Evolutionary conservation across 2,888 invertebrate species (phyloP).

Genomic region (Psylliodes chrysocephalus): DNA sequence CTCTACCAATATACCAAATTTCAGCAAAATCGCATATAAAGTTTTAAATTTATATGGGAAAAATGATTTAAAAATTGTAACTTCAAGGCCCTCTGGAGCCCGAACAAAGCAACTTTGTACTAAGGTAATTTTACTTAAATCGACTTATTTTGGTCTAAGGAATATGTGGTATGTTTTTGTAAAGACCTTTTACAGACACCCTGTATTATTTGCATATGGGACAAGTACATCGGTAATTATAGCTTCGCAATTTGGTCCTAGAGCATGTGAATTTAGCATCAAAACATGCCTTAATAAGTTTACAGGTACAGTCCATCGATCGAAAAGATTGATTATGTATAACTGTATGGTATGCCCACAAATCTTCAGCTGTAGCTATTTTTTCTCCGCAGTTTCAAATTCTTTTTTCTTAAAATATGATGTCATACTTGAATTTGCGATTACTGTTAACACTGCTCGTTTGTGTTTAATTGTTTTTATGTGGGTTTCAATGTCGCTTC

Average conservation of each 20-base stretch:
- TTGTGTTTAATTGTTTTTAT: conserved; percentile 1
- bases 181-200: too few relatives aligned
- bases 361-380: conserved; percentile 14
- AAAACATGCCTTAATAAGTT: conserved; percentile 14
- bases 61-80: too few relatives aligned
- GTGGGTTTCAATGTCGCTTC: not conserved
- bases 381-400: not conserved
- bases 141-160: too few relatives aligned
- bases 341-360: conserved; percentile 13
- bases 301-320: conserved; percentile 18
- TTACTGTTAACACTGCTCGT: not conserved
- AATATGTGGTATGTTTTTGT: too few relatives aligned
- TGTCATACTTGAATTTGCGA: not conserved
- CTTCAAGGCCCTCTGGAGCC: too few relatives aligned
- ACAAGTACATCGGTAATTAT: conserved; percentile 3
- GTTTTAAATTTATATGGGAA: too few relatives aligned
- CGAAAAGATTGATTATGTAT: conserved; percentile 20
- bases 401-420: too few relatives aligned
- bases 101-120: too few relatives aligned
- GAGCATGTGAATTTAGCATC: conserved; percentile 3
- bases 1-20: too few relatives aligned
- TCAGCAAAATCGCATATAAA: too few relatives aligned
- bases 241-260: conserved; percentile 10
- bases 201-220: too few relatives aligned
- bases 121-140: too few relatives aligned